Base-by-base conservation (phyloP, 2,888 invertebrate genomes). In the Plagiodera versicolora region DNA sequence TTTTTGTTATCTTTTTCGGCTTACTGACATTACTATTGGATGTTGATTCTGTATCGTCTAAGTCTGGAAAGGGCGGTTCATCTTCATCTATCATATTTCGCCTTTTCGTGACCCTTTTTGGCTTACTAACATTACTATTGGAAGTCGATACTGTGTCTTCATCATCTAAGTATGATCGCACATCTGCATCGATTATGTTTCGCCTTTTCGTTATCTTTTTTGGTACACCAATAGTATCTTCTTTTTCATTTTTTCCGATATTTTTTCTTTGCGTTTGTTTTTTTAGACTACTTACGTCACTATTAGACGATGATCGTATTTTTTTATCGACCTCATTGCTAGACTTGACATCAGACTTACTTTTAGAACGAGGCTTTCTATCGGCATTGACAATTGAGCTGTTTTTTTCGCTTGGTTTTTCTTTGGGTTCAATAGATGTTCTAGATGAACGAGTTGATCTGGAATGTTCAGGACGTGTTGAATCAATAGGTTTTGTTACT, bases 351-450 rank as follows among this genome's bases (percentile, higher is more conserved):
- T 39, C 39, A 48, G 50, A 35, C 11, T 11, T 19, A 54, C 54
- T 59, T 47, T 56, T 46, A 6, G 28, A 32, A 19, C 47, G 39
- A 17, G 44, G 1, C 32, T 53, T 51, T 10, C 44, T 44, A 8
- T 53, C 49, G 20, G 53, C 48, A 32, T 11, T 14, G 16, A 30
- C 44, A n/a, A 11, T 19, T 35, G 18, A 18, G 24, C 24, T 58
- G n/a, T 58, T 59, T 60, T 11, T 46, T 56, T 54, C 16, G 5
- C 16, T 49, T 45, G 45, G 46, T 66, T 56, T 39, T 14, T 11
- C 9, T 32, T 48, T 50, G 24, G 28, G 32, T 20, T 24, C 9
- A 53, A 4, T 14, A 2, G 39, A 39, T 14, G 39, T 39, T 39
- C 14, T 39, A 39, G 39, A 39, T 39, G 39, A 39, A 39, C 39